A percentile compares a stretch with the other conserved stretches of the same genome.
phyloP scores from a whole-genome alignment of 2,113 vertebrate species.

The Etheostoma spectabile region DNA sequence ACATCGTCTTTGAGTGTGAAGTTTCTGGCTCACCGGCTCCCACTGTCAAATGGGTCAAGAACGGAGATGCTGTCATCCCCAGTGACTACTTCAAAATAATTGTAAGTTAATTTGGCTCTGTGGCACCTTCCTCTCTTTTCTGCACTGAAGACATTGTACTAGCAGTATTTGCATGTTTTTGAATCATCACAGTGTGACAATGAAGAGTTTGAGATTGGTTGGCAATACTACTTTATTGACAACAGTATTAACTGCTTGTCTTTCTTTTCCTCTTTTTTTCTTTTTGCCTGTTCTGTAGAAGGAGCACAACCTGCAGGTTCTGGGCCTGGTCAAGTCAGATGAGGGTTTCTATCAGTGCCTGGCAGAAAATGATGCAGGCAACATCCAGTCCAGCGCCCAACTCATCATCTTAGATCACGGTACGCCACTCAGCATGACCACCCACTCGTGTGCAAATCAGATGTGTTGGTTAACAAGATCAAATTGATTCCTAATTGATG shows the following conservation, averaged over 20 bases:
- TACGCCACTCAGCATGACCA: conserved; percentile 76
- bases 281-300: conserved; percentile 81
- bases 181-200: neutral
- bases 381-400: conserved; percentile 94
- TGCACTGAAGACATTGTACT: neutral
- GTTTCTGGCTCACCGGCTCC: conserved; percentile 92
- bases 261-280: neutral
- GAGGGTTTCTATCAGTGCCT: conserved; percentile 99
- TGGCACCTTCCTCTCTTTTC: neutral
- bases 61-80: conserved; percentile 96
- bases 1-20: conserved; percentile 96
- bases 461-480: neutral
- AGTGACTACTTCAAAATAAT: conserved; percentile 99
- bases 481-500: neutral
- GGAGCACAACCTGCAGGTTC: conserved; percentile 97
- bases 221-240: neutral
- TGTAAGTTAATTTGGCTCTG: conserved; percentile 81
- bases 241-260: neutral
- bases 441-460: neutral
- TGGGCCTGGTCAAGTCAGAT: conserved; percentile 97
- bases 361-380: conserved; percentile 95
- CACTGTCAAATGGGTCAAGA: conserved; percentile 97
- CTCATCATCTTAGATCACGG: conserved; percentile 96
- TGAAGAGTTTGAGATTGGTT: neutral
- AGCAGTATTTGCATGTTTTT: neutral